Percentiles rank a stretch among this genome's conserved stretches.
Evolutionary conservation across 2,888 invertebrate genomes (phyloP).

Genomic region (Ligdia adustata): DNA sequence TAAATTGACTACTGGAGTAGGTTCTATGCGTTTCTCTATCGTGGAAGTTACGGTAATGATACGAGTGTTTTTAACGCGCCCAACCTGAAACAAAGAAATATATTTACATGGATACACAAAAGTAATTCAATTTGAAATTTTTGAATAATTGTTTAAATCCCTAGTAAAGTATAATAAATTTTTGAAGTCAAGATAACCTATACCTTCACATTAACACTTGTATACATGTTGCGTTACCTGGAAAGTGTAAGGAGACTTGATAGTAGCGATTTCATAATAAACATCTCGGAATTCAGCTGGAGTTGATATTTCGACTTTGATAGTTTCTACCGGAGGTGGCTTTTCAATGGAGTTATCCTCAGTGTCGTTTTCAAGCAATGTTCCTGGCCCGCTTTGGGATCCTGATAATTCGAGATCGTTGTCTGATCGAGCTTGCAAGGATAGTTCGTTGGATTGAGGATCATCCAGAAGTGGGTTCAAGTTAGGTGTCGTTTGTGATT

Average conservation of each 20-base stretch:
- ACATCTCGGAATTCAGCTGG: constrained; percentile 93
- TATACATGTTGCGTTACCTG: constrained; percentile 86
- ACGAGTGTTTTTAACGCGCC: constrained; percentile 93
- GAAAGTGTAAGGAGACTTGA: constrained; percentile 95
- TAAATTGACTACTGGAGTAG: constrained; percentile 77
- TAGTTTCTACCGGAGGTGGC: constrained; percentile 89
- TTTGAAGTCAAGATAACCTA: too few relatives aligned
- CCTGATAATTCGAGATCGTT: constrained; percentile 90
- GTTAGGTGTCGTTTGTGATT: constrained; percentile 74
- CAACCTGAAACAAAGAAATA: constrained; percentile 86
- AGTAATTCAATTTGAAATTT: too few relatives aligned
- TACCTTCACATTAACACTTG: too few relatives aligned
- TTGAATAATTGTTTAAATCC: too few relatives aligned
- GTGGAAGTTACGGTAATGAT: constrained; percentile 95
- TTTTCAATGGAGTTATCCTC: constrained; percentile 87
- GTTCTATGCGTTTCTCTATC: constrained; percentile 90
- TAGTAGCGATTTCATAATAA: constrained; percentile 95
- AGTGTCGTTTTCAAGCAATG: constrained; percentile 85
- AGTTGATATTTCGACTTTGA: constrained; percentile 95
- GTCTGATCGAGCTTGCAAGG: constrained; percentile 82
- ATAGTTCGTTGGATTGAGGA: constrained; percentile 79
- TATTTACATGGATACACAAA: too few relatives aligned
- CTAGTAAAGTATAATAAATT: too few relatives aligned
- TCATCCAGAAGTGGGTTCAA: constrained; percentile 72
- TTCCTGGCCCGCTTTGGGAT: constrained; percentile 85